phyloP scores from a whole-genome alignment of 2,113 vertebrate genomes.

The Accipiter cooperii region DNA sequence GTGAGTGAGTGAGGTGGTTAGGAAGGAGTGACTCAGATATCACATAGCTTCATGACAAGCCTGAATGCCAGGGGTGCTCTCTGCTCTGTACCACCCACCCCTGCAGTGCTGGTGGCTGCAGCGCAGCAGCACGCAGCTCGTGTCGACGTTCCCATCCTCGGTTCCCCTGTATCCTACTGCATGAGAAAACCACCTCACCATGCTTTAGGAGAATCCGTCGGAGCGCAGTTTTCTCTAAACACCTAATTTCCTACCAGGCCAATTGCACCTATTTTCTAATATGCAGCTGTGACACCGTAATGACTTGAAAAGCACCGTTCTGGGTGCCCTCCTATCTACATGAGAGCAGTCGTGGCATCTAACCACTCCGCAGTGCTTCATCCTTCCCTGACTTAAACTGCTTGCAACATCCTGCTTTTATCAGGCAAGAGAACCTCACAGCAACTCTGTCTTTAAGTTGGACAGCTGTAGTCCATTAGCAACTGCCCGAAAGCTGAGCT shows the following conservation, averaged over 20 bases:
- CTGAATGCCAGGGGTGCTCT: not conserved
- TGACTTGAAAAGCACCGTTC: not conserved
- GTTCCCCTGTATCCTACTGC: not conserved
- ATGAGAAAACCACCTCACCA: not conserved
- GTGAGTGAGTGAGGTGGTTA: not conserved
- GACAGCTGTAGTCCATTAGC: not conserved
- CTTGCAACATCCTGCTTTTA: not conserved
- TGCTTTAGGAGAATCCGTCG: not conserved
- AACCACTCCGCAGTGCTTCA: not conserved
- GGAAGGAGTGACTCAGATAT: not conserved
- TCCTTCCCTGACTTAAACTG: not conserved
- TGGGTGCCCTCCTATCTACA: not conserved
- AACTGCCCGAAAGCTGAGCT: not conserved
- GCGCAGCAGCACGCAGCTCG: not conserved
- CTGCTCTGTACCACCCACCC: not conserved
- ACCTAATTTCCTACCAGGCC: not conserved
- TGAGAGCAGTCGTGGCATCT: not conserved
- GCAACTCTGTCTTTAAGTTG: not conserved
- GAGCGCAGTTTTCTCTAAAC: not conserved
- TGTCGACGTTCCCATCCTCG: not conserved
- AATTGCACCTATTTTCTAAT: not conserved
- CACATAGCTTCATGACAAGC: not conserved
- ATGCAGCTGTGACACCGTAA: not conserved
- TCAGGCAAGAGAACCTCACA: not conserved
- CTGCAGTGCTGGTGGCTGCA: not conserved